These are phyloP conservation scores for Rhynchotus rufescens DNA, from an alignment of 2,797 vertebrate species.

Conservation along the genomic window DNA sequence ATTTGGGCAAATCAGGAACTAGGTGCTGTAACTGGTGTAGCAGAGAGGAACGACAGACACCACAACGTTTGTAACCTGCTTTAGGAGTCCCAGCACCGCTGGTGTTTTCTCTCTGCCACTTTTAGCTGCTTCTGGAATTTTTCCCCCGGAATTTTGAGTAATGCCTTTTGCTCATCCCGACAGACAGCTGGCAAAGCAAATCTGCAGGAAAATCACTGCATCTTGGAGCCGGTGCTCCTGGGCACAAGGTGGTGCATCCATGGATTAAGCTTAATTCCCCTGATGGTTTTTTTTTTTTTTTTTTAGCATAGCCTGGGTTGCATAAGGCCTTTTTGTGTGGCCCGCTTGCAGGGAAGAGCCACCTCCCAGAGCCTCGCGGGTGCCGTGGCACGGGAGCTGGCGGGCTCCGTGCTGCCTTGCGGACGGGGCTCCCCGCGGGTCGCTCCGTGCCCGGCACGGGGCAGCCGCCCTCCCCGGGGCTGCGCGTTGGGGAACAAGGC, in stretches of 20 bases:
- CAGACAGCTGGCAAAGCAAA: constrained; percentile 59
- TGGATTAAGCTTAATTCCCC: neutral
- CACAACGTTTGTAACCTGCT: neutral
- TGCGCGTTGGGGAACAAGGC: too few relatives aligned
- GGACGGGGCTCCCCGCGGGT: too few relatives aligned
- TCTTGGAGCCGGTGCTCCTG: constrained; percentile 14
- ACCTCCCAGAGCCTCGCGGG: too few relatives aligned
- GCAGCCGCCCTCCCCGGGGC: too few relatives aligned
- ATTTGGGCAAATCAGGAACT: neutral
- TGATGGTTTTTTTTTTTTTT: neutral
- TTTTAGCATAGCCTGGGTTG: neutral
- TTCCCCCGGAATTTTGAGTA: constrained; percentile 8
- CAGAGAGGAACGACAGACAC: neutral
- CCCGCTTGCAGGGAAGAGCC: neutral
- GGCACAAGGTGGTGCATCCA: constrained; percentile 24
- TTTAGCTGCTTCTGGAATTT: neutral
- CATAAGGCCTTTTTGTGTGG: neutral
- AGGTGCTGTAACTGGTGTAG: neutral
- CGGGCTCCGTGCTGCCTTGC: too few relatives aligned
- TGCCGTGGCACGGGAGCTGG: too few relatives aligned
- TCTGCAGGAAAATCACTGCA: constrained; percentile 21
- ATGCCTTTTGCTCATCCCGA: constrained; percentile 36
- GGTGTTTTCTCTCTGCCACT: neutral
- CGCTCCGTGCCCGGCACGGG: too few relatives aligned
- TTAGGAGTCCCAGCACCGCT: neutral